Conservation (phyloP, 2,797 vertebrate species). For the Denticeps clupeoides region DNA sequence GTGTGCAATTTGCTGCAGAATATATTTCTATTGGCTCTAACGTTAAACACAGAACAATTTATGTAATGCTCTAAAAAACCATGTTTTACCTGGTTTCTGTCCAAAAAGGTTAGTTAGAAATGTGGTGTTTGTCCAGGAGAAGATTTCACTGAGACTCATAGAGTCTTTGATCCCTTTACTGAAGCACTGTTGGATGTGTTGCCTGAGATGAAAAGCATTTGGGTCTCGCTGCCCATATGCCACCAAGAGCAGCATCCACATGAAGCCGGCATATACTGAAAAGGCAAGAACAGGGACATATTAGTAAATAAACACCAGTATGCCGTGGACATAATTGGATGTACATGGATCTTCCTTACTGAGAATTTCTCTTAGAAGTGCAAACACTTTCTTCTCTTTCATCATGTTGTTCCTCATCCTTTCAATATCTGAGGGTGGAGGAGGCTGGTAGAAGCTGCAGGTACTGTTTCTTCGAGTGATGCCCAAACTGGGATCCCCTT, state of each 20-base stretch:
- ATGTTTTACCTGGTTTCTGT: constrained; percentile 62
- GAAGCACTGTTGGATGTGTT: constrained; percentile 82
- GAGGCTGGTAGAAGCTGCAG: constrained; percentile 73
- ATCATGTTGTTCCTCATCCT: constrained; percentile 72
- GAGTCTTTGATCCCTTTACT: constrained; percentile 59
- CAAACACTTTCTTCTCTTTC: constrained; percentile 84
- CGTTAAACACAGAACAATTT: too few relatives aligned
- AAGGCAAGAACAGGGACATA: constrained; percentile 28
- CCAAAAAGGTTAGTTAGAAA: constrained; percentile 76
- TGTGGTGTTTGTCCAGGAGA: constrained; percentile 76
- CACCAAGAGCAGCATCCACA: constrained; percentile 88
- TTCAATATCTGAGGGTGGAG: constrained; percentile 69
- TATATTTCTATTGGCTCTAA: too few relatives aligned
- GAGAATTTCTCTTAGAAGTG: constrained; percentile 78
- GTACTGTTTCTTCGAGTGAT: constrained; percentile 68
- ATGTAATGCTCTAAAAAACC: too few relatives aligned
- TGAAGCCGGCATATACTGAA: constrained; percentile 79
- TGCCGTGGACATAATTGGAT: too few relatives aligned
- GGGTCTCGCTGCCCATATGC: constrained; percentile 88
- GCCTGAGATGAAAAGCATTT: constrained; percentile 76
- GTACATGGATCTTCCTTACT: constrained; percentile 46
- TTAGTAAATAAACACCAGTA: too few relatives aligned
- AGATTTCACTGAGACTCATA: constrained; percentile 74
- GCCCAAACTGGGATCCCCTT: constrained; percentile 61
- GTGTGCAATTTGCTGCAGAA: too few relatives aligned